These are phyloP conservation scores for Rambutsinella grinnellia DNA, from an alignment of 2,888 invertebrate species.

Conservation along the genomic window DNA sequence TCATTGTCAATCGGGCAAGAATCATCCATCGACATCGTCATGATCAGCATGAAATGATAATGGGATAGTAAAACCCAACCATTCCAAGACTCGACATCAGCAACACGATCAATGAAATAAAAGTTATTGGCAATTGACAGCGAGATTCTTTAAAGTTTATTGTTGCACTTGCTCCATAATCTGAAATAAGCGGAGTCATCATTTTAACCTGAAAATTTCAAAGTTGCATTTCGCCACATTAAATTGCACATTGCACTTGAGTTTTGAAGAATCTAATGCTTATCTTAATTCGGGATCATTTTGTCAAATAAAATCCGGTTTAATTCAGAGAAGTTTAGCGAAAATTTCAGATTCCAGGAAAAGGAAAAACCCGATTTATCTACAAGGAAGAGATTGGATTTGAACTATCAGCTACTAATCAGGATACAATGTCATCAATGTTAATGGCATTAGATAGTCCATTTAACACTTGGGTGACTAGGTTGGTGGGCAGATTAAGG, in stretches of 20 bases:
- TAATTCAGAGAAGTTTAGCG: conserved; percentile 1
- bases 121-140: neutral
- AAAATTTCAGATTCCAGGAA: conserved; percentile 20
- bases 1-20: neutral
- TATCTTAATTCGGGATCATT: conserved; percentile 19
- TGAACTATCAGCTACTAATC: no score
- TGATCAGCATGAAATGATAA: conserved; percentile 1
- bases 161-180: no score
- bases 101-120: neutral
- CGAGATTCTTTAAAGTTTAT: no score
- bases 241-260: no score
- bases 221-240: no score
- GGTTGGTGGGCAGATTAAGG: conserved; percentile 11
- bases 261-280: neutral
- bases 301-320: conserved; percentile 35
- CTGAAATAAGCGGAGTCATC: no score
- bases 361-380: conserved; percentile 14
- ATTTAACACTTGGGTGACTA: neutral
- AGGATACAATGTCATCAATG: no score
- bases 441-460: neutral
- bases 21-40: conserved; percentile 15
- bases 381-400: neutral
- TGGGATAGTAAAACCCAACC: neutral
- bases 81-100: neutral
- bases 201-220: no score